Conservation (phyloP, 2,888 invertebrate genomes). For the Baronia brevicornis region DNA sequence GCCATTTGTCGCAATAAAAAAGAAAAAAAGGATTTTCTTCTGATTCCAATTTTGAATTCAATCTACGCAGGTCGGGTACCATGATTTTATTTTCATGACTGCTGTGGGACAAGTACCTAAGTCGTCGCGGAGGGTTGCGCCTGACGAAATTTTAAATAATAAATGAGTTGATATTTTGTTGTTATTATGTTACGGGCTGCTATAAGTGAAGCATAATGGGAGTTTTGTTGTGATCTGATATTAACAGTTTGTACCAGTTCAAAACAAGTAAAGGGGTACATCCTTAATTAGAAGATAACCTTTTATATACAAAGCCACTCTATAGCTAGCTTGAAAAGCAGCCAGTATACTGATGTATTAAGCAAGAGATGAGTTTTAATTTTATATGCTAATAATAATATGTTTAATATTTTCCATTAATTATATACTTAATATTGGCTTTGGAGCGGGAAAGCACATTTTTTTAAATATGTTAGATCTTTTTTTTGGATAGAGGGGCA, state of each 20-base stretch:
- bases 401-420: too few species aligned
- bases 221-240: slow-evolving; percentile 24
- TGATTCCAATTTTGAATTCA: slow-evolving; percentile 73
- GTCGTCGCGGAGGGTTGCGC: slow-evolving; percentile 31
- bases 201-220: slow-evolving; percentile 37
- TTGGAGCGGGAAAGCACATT: too few species aligned
- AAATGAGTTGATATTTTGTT: slow-evolving; percentile 46
- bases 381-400: too few species aligned
- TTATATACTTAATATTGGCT: too few species aligned
- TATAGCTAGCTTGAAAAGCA: too few species aligned
- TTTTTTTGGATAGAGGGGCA: too few species aligned
- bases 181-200: slow-evolving; percentile 40
- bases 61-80: slow-evolving; percentile 62
- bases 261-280: slow-evolving; percentile 1
- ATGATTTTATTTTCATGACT: slow-evolving; percentile 75
- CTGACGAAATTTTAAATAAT: slow-evolving; percentile 53
- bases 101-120: slow-evolving; percentile 48
- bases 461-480: too few species aligned
- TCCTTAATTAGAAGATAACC: too few species aligned
- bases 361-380: too few species aligned
- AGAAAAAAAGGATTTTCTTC: slow-evolving; percentile 65
- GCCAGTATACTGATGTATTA: too few species aligned
- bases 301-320: too few species aligned
- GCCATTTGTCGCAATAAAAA: slow-evolving; percentile 62
- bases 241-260: neutral